Base-by-base conservation (phyloP, 2,797 vertebrate species). In the Spinus pinus region DNA sequence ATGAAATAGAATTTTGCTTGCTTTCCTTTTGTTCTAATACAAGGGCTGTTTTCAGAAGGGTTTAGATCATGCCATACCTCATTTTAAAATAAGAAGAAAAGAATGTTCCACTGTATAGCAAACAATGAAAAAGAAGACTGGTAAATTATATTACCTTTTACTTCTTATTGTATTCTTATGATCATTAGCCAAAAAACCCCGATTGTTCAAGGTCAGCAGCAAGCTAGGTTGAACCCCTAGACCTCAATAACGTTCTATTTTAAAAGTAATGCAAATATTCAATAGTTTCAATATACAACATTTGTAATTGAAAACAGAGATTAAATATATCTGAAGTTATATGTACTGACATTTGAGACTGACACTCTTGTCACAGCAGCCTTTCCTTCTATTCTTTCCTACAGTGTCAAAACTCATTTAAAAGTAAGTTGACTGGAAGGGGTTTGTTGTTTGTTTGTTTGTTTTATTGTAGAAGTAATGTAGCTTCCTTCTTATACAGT, bases 1-100 rank as follows among this genome's bases (percentile, higher is more conserved):
- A 88, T 64, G 8, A 90, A 96, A 90, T 57, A 17, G 24, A 91
- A 81, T 95, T 88, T 93, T 28, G 35, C 14, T 79, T 35, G 19
- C 42, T 30, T 90, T 70, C 33, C 14, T 91, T 88, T 74, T 81
- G 28, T 86, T 86, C 35, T 86, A 78, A 65, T 71, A 25, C 5
- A 84, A 72, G 14, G 15, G 18, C 27, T 83, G 19, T 77, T 91
- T 81, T 90, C 53, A 69, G 19, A 77, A 31, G 2, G 10, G 9
- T 39, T 93, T 93, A 81, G 39, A 86, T 94, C 49, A 74, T 67
- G 17, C 17, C 49, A 67, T 78, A 90, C 77, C 16, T 89, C 25
- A 77, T 42, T 64, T 80, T 53, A 30, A 58, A 56, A 90, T 71
- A 56, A 42, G 2, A 83, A 73, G 28, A 54, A 78, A 62, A 64